These are phyloP conservation scores for Drosophila peninsularis DNA, from an alignment of 2,888 invertebrate genomes.

Conservation along the genomic window DNA sequence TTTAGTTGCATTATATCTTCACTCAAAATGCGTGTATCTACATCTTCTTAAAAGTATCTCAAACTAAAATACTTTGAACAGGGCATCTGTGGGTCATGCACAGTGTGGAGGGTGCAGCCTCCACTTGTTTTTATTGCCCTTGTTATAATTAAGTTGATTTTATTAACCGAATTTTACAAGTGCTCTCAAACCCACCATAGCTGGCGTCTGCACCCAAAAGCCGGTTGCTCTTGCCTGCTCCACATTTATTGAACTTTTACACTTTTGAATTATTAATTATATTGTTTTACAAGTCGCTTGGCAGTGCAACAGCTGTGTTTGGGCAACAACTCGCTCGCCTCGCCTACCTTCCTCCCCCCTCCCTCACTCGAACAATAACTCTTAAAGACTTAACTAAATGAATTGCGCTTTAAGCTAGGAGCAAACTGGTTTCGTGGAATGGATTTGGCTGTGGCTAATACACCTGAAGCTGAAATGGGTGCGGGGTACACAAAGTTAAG, in stretches of 20 bases:
- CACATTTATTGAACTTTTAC: slow-evolving; percentile 71
- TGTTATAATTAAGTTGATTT: slow-evolving; percentile 72
- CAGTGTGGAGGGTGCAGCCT: neutral
- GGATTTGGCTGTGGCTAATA: slow-evolving; percentile 4
- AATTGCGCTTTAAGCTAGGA: slow-evolving; percentile 12
- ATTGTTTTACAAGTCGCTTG: slow-evolving; percentile 57
- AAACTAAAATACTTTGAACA: neutral
- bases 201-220: slow-evolving; percentile 6
- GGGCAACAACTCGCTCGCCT: slow-evolving; percentile 29
- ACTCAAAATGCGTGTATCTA: too few species aligned
- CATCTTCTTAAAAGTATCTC: neutral
- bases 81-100: slow-evolving; percentile 5
- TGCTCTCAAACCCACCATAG: slow-evolving; percentile 36
- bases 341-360: too few species aligned
- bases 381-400: slow-evolving; percentile 20
- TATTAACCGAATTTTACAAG: slow-evolving; percentile 68
- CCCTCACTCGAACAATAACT: neutral
- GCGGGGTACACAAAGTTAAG: neutral
- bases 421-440: slow-evolving; percentile 24
- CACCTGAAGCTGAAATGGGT: neutral
- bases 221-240: slow-evolving; percentile 23
- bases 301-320: slow-evolving; percentile 33
- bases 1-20: neutral
- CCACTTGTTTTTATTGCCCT: slow-evolving; percentile 40
- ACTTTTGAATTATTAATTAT: slow-evolving; percentile 68